Conservation (phyloP, 2,888 invertebrate species). For the Euplexia lucipara region DNA sequence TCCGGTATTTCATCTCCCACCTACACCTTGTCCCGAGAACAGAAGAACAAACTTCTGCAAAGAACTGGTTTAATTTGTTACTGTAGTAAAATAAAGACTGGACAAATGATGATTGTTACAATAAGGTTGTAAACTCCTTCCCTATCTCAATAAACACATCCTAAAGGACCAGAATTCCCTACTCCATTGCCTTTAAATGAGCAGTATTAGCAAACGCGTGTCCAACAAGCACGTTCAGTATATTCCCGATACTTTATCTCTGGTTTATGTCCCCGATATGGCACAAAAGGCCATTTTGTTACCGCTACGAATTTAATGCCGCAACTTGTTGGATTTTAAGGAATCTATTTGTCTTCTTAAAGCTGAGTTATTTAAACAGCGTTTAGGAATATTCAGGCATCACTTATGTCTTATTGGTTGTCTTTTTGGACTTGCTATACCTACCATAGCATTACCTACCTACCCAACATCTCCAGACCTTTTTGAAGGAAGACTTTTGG, state of each 20-base stretch:
- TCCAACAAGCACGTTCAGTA: constrained; percentile 6
- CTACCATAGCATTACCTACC: not conserved
- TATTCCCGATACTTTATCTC: constrained; percentile 28
- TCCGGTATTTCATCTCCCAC: too few relatives aligned
- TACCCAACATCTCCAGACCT: too few relatives aligned
- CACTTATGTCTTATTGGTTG: not conserved
- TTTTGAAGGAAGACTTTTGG: too few relatives aligned
- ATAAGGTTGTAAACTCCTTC: not conserved
- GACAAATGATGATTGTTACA: too few relatives aligned
- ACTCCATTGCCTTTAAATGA: not conserved
- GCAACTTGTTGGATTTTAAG: constrained; percentile 24
- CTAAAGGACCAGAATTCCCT: not conserved
- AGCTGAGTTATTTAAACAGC: constrained; percentile 11
- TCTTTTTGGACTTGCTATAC: not conserved
- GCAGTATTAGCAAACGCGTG: constrained; percentile 15
- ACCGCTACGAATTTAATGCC: constrained; percentile 44
- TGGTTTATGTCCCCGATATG: constrained; percentile 29
- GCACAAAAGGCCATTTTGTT: constrained; percentile 43
- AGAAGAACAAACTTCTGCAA: too few relatives aligned
- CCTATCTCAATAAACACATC: not conserved
- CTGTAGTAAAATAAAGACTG: too few relatives aligned
- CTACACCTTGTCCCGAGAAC: too few relatives aligned
- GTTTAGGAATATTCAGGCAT: not conserved
- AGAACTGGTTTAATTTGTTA: too few relatives aligned
- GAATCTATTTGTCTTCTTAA: constrained; percentile 40